Percentiles rank a stretch among this genome's conserved stretches.
Conservation (phyloP, 2,113 vertebrate species). For the Pheucticus melanocephalus region DNA sequence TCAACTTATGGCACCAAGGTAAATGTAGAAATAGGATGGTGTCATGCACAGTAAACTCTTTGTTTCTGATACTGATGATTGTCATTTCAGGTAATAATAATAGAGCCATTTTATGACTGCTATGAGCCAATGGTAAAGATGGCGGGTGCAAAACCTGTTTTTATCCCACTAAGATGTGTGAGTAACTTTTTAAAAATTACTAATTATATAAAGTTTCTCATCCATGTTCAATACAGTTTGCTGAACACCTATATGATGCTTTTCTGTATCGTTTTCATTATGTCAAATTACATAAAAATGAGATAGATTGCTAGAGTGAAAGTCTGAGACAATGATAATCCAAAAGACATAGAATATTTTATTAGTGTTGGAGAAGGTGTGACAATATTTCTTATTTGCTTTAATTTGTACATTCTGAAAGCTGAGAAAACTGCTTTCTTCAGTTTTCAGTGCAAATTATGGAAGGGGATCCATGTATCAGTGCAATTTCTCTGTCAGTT, state of each 20-base stretch:
- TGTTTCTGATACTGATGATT: not conserved
- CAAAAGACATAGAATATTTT: not conserved
- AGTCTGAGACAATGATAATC: not conserved
- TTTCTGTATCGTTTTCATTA: not conserved
- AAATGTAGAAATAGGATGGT: not conserved
- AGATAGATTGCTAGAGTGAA: not conserved
- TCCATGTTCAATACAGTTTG: not conserved
- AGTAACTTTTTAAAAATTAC: constrained; percentile 66
- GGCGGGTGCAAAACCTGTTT: constrained; percentile 88
- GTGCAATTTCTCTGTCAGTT: not conserved
- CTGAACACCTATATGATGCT: not conserved
- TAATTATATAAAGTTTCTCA: not conserved
- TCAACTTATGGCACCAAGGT: not conserved
- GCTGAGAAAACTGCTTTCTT: not conserved
- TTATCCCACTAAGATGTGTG: constrained; percentile 85
- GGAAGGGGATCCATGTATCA: not conserved
- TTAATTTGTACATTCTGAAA: not conserved
- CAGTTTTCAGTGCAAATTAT: not conserved
- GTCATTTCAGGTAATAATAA: constrained; percentile 88
- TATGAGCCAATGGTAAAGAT: constrained; percentile 94
- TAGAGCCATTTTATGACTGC: constrained; percentile 94
- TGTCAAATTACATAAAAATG: not conserved
- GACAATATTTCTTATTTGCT: not conserved
- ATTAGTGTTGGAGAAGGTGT: not conserved
- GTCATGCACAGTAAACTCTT: not conserved